Conservation (phyloP, 30 jellyfish, hydroid and myxozoan genomes). For the Cassiopea xamachana region DNA sequence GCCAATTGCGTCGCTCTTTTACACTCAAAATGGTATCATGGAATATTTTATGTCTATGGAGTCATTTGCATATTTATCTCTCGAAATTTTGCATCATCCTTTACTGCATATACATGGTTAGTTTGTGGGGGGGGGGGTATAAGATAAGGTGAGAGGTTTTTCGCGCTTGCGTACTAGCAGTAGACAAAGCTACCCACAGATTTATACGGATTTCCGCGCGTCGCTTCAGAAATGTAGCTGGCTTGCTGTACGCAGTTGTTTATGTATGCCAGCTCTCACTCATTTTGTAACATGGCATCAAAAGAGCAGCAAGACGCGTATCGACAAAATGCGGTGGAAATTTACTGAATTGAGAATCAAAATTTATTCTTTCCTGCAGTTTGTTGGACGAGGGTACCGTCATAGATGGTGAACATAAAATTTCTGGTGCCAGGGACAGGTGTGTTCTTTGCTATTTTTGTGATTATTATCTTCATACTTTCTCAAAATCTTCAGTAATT, state of each 20-base stretch:
- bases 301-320: background rate
- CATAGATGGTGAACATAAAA: constrained; percentile 70
- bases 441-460: constrained; percentile 2
- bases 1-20: constrained; percentile 85
- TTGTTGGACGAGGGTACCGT: constrained; percentile 39
- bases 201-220: too few relatives aligned
- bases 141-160: background rate
- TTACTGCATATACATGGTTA: background rate
- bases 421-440: constrained; percentile 80
- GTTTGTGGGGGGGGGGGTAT: background rate
- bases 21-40: constrained; percentile 66
- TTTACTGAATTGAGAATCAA: background rate
- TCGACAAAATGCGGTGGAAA: background rate
- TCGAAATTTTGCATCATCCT: background rate
- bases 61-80: background rate
- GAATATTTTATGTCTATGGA: background rate
- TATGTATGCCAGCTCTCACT: background rate
- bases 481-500: too few relatives aligned
- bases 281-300: background rate
- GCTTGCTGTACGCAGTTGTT: too few relatives aligned
- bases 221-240: too few relatives aligned
- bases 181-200: background rate
- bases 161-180: background rate
- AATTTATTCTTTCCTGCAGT: constrained; percentile 16
- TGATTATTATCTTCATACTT: too few relatives aligned